Conservation (phyloP, 2,888 invertebrate genomes). For the Drosophila prolongata region DNA sequence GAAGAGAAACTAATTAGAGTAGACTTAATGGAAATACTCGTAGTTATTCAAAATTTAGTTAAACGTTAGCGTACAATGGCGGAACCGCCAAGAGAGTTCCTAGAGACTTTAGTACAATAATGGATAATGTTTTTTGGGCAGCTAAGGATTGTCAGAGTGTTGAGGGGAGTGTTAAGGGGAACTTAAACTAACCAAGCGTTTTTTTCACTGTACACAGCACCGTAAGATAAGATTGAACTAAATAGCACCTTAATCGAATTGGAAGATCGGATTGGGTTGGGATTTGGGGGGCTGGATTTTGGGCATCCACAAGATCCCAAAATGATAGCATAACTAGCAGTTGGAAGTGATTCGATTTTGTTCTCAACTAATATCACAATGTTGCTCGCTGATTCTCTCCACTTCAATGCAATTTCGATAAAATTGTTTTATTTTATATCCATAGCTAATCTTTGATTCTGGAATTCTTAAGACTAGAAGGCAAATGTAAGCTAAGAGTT, state of each 20-base stretch:
- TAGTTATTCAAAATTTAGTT: slow-evolving; percentile 61
- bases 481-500: slow-evolving; percentile 79
- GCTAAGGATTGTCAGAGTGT: slow-evolving; percentile 71
- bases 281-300: slow-evolving; percentile 13
- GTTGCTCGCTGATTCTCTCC: slow-evolving; percentile 71
- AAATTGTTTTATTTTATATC: slow-evolving; percentile 19
- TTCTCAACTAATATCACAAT: slow-evolving; percentile 80
- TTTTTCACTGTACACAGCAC: slow-evolving; percentile 64
- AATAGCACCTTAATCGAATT: slow-evolving; percentile 57
- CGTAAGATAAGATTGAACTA: slow-evolving; percentile 53
- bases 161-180: slow-evolving; percentile 11
- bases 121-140: slow-evolving; percentile 48
- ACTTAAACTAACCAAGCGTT: slow-evolving; percentile 55
- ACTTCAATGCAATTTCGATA: slow-evolving; percentile 33
- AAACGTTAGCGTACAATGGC: slow-evolving; percentile 48
- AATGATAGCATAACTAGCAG: slow-evolving; percentile 68
- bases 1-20: slow-evolving; percentile 59
- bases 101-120: slow-evolving; percentile 37
- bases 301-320: slow-evolving; percentile 15
- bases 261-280: slow-evolving; percentile 21
- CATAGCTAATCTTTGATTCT: slow-evolving; percentile 51
- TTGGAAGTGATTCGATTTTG: slow-evolving; percentile 78
- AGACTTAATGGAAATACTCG: slow-evolving; percentile 57
- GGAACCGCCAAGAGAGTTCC: slow-evolving; percentile 46
- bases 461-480: slow-evolving; percentile 68